A percentile compares a stretch with the other conserved stretches of the same genome.
phyloP scores from a whole-genome alignment of 1,140 invertebrate genomes.

The Rhynchophorus ferrugineus region DNA sequence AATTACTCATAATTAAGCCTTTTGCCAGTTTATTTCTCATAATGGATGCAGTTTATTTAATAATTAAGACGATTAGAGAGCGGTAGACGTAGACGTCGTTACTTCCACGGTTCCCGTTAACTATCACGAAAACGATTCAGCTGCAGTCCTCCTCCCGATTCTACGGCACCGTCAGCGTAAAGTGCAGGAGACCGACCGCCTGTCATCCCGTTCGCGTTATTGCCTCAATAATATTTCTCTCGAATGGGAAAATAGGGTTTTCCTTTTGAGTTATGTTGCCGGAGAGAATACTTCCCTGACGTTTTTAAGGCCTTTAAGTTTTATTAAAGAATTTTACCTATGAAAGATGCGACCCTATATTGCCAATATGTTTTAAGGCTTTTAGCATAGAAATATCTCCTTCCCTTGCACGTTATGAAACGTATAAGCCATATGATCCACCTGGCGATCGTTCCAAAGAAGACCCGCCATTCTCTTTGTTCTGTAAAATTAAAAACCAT shows the following conservation, averaged over 20 bases:
- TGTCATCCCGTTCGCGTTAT: not conserved
- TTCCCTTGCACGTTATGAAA: no score
- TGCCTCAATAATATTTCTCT: not conserved
- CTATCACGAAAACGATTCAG: no score
- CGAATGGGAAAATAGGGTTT: not conserved
- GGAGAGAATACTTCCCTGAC: not conserved
- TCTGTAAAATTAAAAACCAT: no score
- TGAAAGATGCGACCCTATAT: not conserved
- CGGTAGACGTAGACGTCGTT: no score
- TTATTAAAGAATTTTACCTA: not conserved
- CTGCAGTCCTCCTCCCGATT: no score
- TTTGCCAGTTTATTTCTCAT: constrained; percentile 4
- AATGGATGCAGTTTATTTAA: constrained; percentile 3
- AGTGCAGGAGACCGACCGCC: not conserved
- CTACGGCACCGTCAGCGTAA: not conserved
- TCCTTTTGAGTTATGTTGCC: not conserved
- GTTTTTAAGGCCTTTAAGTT: not conserved
- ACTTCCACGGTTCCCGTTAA: no score
- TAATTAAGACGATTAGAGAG: constrained; percentile 2
- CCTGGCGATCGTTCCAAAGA: no score
- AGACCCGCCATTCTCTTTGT: no score
- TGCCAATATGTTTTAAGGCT: no score
- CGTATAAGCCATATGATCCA: no score
- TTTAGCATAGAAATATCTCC: no score
- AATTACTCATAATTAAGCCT: no score